Percentiles rank a stretch among this genome's conserved stretches.
These are phyloP conservation scores for Actias luna DNA, from an alignment of 2,888 invertebrate species.

Conservation along the genomic window DNA sequence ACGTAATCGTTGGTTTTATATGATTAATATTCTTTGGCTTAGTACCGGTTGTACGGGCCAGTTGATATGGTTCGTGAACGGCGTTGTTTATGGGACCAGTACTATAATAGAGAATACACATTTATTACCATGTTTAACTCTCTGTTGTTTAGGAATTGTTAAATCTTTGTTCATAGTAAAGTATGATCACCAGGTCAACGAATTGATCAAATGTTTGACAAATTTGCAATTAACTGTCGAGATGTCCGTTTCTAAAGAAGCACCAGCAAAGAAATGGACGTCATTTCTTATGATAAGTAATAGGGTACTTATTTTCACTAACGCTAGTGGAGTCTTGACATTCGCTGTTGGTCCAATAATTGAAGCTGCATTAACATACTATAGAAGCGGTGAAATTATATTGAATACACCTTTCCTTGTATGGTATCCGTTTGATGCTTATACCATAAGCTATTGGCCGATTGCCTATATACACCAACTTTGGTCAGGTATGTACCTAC, in stretches of 20 bases:
- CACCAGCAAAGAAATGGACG: conserved; percentile 18
- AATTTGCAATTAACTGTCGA: conserved; percentile 11
- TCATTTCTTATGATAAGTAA: background rate
- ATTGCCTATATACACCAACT: conserved; percentile 43
- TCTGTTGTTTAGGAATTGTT: conserved; percentile 38
- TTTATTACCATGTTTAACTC: conserved; percentile 40
- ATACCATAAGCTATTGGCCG: conserved; percentile 38
- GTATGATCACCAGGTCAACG: conserved; percentile 33
- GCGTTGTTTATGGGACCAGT: conserved; percentile 26
- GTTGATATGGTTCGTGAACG: conserved; percentile 33
- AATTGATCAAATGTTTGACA: conserved; percentile 27
- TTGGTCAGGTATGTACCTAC: conserved; percentile 39
- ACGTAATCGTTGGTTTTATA: conserved; percentile 32
- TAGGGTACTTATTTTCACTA: conserved; percentile 2
- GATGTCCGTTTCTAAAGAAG: conserved; percentile 16
- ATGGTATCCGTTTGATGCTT: conserved; percentile 51
- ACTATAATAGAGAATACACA: conserved; percentile 39
- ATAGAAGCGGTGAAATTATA: conserved; percentile 35
- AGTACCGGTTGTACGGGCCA: conserved; percentile 30
- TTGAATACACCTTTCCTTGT: conserved; percentile 44
- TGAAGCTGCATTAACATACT: conserved; percentile 35
- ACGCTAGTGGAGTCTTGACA: conserved; percentile 22
- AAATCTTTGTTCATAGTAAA: conserved; percentile 42
- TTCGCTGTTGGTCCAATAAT: conserved; percentile 41
- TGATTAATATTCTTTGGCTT: conserved; percentile 29